phyloP scores from a whole-genome alignment of 2,888 invertebrate genomes.

The Lamellibrachia columna region DNA sequence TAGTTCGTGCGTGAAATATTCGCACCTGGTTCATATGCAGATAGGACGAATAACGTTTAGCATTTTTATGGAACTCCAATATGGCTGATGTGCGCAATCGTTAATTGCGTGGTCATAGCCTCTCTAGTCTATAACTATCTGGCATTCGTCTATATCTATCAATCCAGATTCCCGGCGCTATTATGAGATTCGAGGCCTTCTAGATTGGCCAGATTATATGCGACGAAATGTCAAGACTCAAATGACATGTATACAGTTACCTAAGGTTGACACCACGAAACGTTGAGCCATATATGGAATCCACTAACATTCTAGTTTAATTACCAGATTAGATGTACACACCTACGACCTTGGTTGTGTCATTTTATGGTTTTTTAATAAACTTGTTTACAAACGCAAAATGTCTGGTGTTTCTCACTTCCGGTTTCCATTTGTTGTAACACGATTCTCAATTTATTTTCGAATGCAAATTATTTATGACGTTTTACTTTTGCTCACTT shows the following conservation, averaged over 20 bases:
- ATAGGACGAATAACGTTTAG: no score
- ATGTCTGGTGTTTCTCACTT: not conserved
- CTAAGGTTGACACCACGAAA: not conserved
- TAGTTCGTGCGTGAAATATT: no score
- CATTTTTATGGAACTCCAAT: no score
- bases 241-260: not conserved
- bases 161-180: no score
- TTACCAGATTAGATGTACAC: not conserved
- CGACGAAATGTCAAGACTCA: not conserved
- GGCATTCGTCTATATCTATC: no score
- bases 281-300: not conserved
- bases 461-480: not conserved
- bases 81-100: no score
- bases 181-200: no score
- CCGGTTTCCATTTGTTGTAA: not conserved
- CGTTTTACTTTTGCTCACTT: not conserved
- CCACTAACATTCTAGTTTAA: not conserved
- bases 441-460: conserved; percentile 1
- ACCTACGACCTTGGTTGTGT: not conserved
- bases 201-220: not conserved
- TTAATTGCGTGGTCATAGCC: no score
- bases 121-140: no score
- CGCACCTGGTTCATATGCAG: no score
- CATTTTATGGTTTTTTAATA: not conserved
- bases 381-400: conserved; percentile 8